A percentile compares a stretch with the other conserved stretches of the same genome.
Conservation (phyloP, 1,140 invertebrate species). For the Mylabris phalerata region DNA sequence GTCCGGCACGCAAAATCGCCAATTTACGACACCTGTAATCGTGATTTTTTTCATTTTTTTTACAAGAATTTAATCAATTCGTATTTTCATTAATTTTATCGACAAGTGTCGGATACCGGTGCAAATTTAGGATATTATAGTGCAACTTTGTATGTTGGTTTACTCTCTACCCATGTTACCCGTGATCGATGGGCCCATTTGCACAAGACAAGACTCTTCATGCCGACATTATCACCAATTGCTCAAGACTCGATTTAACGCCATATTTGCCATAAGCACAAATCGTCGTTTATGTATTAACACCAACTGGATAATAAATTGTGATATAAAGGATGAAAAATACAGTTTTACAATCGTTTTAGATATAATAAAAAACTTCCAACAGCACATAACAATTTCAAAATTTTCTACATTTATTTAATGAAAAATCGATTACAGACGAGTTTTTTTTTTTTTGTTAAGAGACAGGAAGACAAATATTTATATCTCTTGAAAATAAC, state of each 20-base stretch:
- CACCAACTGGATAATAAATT: too few relatives aligned
- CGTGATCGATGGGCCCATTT: constrained; percentile 26
- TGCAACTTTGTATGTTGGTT: constrained; percentile 10
- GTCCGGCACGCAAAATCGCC: constrained; percentile 8
- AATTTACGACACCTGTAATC: constrained; percentile 4
- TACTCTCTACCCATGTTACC: constrained; percentile 23
- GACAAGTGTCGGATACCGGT: too few relatives aligned
- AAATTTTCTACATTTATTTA: too few relatives aligned
- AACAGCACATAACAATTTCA: too few relatives aligned
- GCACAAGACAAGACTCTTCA: constrained; percentile 18
- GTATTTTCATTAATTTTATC: too few relatives aligned
- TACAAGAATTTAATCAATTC: neutral
- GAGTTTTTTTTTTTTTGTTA: too few relatives aligned
- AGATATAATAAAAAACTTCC: too few relatives aligned
- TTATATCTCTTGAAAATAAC: too few relatives aligned
- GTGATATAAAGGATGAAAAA: too few relatives aligned
- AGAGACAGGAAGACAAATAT: too few relatives aligned
- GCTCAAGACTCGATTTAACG: constrained; percentile 15
- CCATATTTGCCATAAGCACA: constrained; percentile 17
- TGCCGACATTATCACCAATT: constrained; percentile 22
- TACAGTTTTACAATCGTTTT: too few relatives aligned
- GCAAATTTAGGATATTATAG: constrained; percentile 4
- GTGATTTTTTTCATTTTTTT: neutral
- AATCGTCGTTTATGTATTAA: neutral
- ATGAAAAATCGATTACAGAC: too few relatives aligned